phyloP scores from a whole-genome alignment of 2,113 vertebrate genomes.

The Caloenas nicobarica region DNA sequence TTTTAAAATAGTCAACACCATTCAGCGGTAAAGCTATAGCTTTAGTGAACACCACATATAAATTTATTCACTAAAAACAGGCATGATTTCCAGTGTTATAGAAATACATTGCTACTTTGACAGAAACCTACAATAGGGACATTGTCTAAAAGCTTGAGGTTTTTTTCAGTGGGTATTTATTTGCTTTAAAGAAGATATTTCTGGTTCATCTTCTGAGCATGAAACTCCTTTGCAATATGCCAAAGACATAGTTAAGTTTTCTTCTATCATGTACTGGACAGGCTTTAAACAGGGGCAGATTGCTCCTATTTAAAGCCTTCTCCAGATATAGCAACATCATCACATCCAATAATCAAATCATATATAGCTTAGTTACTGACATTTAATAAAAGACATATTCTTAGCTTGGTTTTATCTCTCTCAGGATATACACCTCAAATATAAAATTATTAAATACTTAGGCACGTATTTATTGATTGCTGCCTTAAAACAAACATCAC shows the following conservation, averaged over 20 bases:
- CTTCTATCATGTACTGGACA: rapidly evolving
- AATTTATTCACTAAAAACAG: not conserved
- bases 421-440: not conserved
- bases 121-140: not conserved
- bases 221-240: not conserved
- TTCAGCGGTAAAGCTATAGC: not conserved
- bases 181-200: not conserved
- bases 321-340: not conserved
- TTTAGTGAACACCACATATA: rapidly evolving
- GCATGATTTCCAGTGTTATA: not conserved
- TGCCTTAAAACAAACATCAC: not conserved
- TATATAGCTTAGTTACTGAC: not conserved
- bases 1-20: not conserved
- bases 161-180: not conserved
- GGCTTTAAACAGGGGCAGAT: not conserved
- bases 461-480: not conserved
- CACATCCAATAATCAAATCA: not conserved
- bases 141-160: not conserved
- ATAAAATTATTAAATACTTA: not conserved
- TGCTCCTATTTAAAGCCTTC: not conserved
- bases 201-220: not conserved
- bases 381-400: not conserved
- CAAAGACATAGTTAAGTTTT: not conserved
- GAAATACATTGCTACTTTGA: not conserved
- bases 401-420: not conserved